Evolutionary conservation across 2,113 vertebrate genomes (phyloP), one percentile per base, ranked within the genome.

Genomic region (Sisor rabdophorus): DNA sequence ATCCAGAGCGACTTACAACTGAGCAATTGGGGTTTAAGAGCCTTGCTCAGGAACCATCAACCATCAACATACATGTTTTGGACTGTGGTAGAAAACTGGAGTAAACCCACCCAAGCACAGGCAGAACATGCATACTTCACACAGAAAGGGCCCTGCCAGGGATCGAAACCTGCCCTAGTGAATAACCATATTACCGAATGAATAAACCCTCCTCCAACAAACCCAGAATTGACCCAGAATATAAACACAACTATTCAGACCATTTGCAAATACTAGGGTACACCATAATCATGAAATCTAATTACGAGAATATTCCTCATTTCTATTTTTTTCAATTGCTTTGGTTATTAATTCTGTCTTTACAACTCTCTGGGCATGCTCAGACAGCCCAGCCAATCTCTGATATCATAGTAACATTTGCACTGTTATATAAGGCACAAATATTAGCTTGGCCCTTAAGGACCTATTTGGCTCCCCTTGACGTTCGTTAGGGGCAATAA

Each of bases 401-500:
- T 59, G 48, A 71, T 50, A 52, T 73, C 61, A 20, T 69, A 63
- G 70, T 69, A 47, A 68, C 55, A 79, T 77, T 73, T 36, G 53
- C 36, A 63, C 36, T 40, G 26, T 67, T 26, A 52, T 52, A 73
- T 65, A 61, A 76, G 69, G 61, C 55, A 22, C 69, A 72, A 54
- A 61, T 77, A 76, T 61, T 67, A 76, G 52, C 61, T 55, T 71
- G 63, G 73, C 74, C 76, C 71, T 82, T 50, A 32, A 77, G 74
- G 73, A 79, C 76, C 71, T 70, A 79, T 82, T 76, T 77, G 81
- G 74, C 74, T 77, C 74, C 78, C 70, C 77, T 79, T 73, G 77
- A 75, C 56, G 67, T 82, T 77, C 63, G 79, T 79, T 82, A 79
- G 65, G 68, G 53, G 69, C 81, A 77, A 74, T 82, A 82, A 82